Percentiles rank a stretch among this genome's conserved stretches.
phyloP scores from a whole-genome alignment of 2,888 invertebrate species.

The Drosophila paramelanica region DNA sequence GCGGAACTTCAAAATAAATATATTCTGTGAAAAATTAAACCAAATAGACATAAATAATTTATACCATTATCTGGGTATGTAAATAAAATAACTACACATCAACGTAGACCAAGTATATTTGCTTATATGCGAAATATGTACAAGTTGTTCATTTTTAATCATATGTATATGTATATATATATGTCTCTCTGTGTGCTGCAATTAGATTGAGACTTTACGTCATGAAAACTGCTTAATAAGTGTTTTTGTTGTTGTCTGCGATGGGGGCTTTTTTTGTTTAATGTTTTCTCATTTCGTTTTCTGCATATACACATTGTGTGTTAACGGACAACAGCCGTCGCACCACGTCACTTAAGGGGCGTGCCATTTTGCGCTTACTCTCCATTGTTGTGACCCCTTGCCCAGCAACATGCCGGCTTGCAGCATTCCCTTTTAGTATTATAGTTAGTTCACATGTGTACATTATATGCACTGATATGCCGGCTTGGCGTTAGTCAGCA shows the following conservation, averaged over 20 bases:
- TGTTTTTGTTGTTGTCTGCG: not conserved
- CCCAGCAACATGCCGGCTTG: conserved; percentile 27
- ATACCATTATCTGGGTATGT: conserved; percentile 12
- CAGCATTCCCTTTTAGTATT: conserved; percentile 11
- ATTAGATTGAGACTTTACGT: conserved; percentile 22
- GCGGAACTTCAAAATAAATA: not conserved
- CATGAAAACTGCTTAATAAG: conserved; percentile 21
- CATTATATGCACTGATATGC: conserved; percentile 5
- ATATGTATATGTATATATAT: not conserved
- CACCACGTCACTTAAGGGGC: not conserved
- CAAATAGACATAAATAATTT: conserved; percentile 1
- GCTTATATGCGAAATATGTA: not conserved
- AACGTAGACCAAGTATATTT: not conserved
- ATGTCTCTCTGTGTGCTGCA: not conserved
- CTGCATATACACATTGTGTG: conserved; percentile 1
- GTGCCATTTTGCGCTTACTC: not conserved
- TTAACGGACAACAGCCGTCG: conserved; percentile 21
- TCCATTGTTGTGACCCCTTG: not conserved
- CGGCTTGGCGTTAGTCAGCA: conserved; percentile 2
- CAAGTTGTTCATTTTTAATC: not conserved
- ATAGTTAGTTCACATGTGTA: conserved; percentile 4
- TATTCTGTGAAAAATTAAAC: conserved; percentile 17
- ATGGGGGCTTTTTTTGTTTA: not conserved
- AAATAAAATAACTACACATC: not conserved
- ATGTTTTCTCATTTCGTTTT: conserved; percentile 18